Evolutionary conservation across 1,140 invertebrate species (phyloP).

Genomic region (Diorhabda carinulata): DNA sequence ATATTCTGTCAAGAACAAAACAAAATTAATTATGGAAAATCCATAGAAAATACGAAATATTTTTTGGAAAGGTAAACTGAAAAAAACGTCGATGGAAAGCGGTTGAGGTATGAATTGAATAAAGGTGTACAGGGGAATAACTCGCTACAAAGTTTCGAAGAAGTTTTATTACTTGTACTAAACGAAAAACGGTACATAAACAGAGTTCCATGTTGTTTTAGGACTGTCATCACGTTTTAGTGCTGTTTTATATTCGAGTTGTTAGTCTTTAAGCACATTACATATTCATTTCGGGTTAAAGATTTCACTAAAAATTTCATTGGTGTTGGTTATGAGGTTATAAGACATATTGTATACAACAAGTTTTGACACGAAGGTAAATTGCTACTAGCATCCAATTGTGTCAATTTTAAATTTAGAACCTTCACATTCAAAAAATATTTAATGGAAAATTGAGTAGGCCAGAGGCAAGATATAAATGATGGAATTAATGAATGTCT

Average conservation of each 20-base stretch:
- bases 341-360: no score
- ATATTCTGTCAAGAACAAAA: no score
- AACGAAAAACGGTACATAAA: slow-evolving; percentile 2
- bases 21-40: no score
- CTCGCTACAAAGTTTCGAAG: not conserved
- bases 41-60: not conserved
- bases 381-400: no score
- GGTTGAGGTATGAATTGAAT: not conserved
- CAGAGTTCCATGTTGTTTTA: not conserved
- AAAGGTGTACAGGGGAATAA: not conserved
- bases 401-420: no score
- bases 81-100: not conserved
- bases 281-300: not conserved
- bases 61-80: not conserved
- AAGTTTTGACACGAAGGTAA: no score
- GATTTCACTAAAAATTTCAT: no score
- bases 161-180: not conserved
- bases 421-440: no score
- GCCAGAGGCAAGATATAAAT: no score
- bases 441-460: no score
- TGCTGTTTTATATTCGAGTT: not conserved
- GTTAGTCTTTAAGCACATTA: not conserved
- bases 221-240: not conserved
- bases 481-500: no score
- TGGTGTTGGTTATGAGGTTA: no score